Base-by-base conservation (phyloP, 2,113 vertebrate genomes). In the Urocynchramus pylzowi region DNA sequence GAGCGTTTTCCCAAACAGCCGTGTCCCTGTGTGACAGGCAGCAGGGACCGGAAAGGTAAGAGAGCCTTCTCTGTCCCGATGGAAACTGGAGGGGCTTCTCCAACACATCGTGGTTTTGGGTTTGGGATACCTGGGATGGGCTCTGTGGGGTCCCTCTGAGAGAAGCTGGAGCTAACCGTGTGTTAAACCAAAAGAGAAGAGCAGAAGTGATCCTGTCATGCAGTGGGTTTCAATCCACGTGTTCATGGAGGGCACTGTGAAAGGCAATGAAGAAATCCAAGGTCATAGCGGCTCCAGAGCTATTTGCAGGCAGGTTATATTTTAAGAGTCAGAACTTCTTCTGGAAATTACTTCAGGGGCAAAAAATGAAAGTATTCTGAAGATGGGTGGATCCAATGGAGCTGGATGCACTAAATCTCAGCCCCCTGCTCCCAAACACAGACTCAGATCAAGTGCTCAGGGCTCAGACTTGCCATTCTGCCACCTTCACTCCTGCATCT, bases 61-160 rank as follows among this genome's bases (percentile, higher is more conserved):
- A 79, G 1, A 7, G 2, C 2, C 2, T 61, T 33, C 39, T 84
- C 26, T 6, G 2, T 39, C 21, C 1, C 0, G 0, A 2, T 42
- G 3, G 9, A 87, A 85, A 49, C 22, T 27, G n/a, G 17, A 23
- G 5, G 11, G 23, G 2, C 6, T 71, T 61, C 45, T 81, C 31
- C 39, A 47, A 5, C 7, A 41, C 2, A 0, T 56, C 45, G 16
- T 17, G 6, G 21, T 12, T 1, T 23, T 3, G 3, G 7, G 16
- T 73, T 61, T 91, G 52, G 24, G 22, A 15, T 56, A 49, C 1
- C 16, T 35, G 20, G 16, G 10, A 20, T 50, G 45, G 31, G 9
- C 4, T 60, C 13, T 54, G 30, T 20, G 41, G 49, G 22, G 17
- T 59, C 39, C 15, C 59, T 37, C 14, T 35, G 44, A 23, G 30